These are phyloP conservation scores for Lapara coniferarum DNA, from an alignment of 2,888 invertebrate genomes.

Conservation along the genomic window DNA sequence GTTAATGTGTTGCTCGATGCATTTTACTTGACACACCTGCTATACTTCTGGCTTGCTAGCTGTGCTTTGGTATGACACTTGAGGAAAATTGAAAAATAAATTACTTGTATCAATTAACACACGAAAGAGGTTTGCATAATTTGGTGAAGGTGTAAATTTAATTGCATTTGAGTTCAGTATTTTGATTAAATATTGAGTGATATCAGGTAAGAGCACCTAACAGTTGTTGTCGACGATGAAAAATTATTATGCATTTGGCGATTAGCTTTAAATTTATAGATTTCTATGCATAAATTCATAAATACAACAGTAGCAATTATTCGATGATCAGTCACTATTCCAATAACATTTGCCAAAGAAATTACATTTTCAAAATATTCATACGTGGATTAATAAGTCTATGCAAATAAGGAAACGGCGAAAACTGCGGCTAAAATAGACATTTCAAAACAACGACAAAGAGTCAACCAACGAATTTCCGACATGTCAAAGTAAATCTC, in stretches of 20 bases:
- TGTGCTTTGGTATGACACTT: conserved; percentile 35
- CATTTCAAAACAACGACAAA: conserved; percentile 59
- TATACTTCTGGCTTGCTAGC: conserved; percentile 35
- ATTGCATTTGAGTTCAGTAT: no score
- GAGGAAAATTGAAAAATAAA: conserved; percentile 36
- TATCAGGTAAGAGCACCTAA: no score
- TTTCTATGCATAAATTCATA: no score
- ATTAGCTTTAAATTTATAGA: no score
- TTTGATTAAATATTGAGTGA: no score
- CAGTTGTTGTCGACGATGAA: no score
- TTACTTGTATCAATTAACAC: conserved; percentile 1
- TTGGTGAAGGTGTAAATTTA: neutral
- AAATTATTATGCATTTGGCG: no score
- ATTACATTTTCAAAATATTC: neutral
- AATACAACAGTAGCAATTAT: no score
- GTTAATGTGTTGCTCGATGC: conserved; percentile 73
- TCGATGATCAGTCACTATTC: no score
- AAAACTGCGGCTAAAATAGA: conserved; percentile 53
- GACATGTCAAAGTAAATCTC: conserved; percentile 81
- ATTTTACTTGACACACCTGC: conserved; percentile 63
- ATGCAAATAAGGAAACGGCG: conserved; percentile 49
- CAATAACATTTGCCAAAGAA: neutral
- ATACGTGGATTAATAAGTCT: conserved; percentile 43
- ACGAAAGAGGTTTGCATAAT: neutral
- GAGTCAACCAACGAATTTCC: conserved; percentile 78